Percentiles rank a stretch among this genome's conserved stretches.
These are phyloP conservation scores for Drepanosiphum platanoidis DNA, from an alignment of 2,888 invertebrate species.

Conservation along the genomic window DNA sequence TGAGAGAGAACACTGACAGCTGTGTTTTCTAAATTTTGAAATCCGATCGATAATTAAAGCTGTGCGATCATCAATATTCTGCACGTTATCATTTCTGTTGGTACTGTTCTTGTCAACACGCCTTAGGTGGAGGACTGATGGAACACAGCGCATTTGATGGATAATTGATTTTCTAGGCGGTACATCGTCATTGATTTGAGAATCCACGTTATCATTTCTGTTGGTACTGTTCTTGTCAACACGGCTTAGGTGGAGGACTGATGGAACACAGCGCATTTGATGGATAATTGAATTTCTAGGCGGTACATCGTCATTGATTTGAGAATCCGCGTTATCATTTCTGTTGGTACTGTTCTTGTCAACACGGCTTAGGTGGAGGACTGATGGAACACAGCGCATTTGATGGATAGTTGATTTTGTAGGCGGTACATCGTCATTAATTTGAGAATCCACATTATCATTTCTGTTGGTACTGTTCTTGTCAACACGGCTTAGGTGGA, in stretches of 20 bases:
- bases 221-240: background rate
- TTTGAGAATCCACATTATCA: background rate
- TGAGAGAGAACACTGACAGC: background rate
- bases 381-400: background rate
- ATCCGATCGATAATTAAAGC: background rate
- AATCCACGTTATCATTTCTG: background rate
- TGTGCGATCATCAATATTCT: slow-evolving; percentile 34
- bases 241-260: too few relatives aligned
- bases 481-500: background rate
- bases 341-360: background rate
- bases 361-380: background rate
- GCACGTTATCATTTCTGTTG: background rate
- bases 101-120: background rate
- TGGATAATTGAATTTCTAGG: too few relatives aligned
- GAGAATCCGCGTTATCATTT: background rate
- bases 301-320: too few relatives aligned
- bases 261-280: too few relatives aligned
- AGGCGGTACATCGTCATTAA: background rate
- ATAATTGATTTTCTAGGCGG: too few relatives aligned
- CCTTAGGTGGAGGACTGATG: too few relatives aligned
- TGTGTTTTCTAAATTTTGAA: background rate
- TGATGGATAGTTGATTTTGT: background rate
- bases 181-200: too few relatives aligned
- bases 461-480: background rate
- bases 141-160: too few relatives aligned